Evolutionary conservation across 2,888 invertebrate genomes (phyloP).

Genomic region (Herminia tarsipennalis): DNA sequence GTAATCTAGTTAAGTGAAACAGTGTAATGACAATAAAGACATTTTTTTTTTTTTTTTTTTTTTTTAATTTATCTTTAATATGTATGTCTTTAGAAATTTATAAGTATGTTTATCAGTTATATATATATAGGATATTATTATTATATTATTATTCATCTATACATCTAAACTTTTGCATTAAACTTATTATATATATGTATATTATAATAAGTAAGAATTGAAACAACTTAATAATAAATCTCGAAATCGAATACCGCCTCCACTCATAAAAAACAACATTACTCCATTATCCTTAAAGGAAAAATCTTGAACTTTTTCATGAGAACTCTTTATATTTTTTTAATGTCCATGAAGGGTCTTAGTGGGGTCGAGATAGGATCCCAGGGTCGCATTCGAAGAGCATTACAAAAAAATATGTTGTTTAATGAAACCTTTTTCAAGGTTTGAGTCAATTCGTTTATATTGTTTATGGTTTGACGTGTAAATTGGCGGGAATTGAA

Average conservation of each 20-base stretch:
- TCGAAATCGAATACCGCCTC: constrained; percentile 53
- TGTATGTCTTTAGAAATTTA: too few species aligned
- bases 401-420: constrained; percentile 48
- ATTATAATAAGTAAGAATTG: too few species aligned
- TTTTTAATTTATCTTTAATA: too few species aligned
- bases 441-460: constrained; percentile 40
- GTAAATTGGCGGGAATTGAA: constrained; percentile 33
- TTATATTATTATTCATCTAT: too few species aligned
- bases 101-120: too few species aligned
- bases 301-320: constrained; percentile 62
- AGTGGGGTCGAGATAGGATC: constrained; percentile 63
- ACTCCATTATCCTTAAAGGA: constrained; percentile 29
- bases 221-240: too few species aligned
- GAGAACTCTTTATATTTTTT: constrained; percentile 73
- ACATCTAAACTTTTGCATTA: too few species aligned
- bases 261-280: constrained; percentile 9
- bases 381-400: constrained; percentile 36
- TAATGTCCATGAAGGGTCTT: constrained; percentile 64
- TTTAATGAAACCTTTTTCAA: constrained; percentile 42
- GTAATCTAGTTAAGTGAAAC: too few species aligned
- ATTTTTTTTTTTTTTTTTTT: too few species aligned
- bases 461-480: constrained; percentile 29
- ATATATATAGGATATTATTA: too few species aligned
- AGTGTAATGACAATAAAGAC: too few species aligned
- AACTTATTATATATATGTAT: too few species aligned